Evolutionary conservation across 1,140 invertebrate species (phyloP).

Genomic region (Tetraneura akinire): DNA sequence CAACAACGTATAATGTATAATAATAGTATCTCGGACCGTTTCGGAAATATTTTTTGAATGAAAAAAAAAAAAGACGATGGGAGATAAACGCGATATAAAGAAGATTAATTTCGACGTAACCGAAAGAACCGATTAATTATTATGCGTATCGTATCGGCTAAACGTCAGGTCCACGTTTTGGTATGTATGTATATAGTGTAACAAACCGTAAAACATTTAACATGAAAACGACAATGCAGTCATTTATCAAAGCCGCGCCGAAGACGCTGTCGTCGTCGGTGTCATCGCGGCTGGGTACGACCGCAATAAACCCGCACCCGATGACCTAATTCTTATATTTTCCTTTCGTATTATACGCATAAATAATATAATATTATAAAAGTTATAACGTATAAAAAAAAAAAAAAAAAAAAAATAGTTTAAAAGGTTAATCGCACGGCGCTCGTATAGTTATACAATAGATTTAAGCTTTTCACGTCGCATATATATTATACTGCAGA

Average conservation of each 20-base stretch:
- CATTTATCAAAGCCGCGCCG: constrained; percentile 7
- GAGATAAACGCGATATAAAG: neutral
- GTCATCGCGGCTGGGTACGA: constrained; percentile 25
- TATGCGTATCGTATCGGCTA: constrained; percentile 25
- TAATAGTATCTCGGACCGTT: no score
- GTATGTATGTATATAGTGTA: constrained; percentile 9
- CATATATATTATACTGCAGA: no score
- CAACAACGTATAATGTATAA: no score
- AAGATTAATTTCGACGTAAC: constrained; percentile 34
- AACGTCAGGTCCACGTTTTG: constrained; percentile 12
- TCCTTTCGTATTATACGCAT: neutral
- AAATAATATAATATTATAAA: no score
- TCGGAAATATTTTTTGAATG: no score
- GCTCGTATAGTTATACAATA: neutral
- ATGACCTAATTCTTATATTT: neutral
- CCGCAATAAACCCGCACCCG: neutral
- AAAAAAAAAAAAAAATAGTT: no score
- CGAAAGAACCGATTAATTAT: constrained; percentile 44
- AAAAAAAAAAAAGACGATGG: neutral
- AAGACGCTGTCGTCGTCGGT: neutral
- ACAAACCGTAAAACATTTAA: constrained; percentile 41
- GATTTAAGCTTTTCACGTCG: neutral
- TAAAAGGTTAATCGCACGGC: constrained; percentile 22
- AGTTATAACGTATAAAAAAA: no score
- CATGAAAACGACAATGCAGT: constrained; percentile 24